Conservation (phyloP, 2,888 invertebrate species). For the Orchesella flavescens region DNA sequence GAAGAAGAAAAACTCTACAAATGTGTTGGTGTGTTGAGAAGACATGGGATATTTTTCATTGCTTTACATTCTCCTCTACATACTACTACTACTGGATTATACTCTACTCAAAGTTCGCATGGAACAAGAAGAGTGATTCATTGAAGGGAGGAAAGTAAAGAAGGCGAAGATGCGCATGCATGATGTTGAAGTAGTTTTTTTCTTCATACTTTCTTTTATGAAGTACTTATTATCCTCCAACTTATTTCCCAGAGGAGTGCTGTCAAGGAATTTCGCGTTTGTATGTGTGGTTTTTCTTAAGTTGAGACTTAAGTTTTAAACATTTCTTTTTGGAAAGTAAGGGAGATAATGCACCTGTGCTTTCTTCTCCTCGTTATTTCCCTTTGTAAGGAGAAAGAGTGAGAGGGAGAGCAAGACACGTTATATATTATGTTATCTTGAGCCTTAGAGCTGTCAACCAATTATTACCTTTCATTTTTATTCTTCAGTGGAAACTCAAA, state of each 20-base stretch:
- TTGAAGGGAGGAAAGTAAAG: background rate
- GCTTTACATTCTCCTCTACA: background rate
- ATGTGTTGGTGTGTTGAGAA: background rate
- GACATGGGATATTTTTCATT: slow-evolving; percentile 3
- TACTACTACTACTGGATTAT: too few relatives aligned
- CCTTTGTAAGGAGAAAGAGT: background rate
- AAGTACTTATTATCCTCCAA: slow-evolving; percentile 52
- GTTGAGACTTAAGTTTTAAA: background rate
- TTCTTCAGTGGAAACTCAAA: slow-evolving; percentile 24
- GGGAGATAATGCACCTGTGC: background rate
- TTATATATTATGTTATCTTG: slow-evolving; percentile 24
- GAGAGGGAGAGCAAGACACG: background rate
- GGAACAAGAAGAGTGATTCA: too few relatives aligned
- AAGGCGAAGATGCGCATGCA: background rate
- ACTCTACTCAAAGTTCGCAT: too few relatives aligned
- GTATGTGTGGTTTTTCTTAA: slow-evolving; percentile 6
- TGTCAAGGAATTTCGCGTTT: slow-evolving; percentile 41
- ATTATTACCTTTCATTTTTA: slow-evolving; percentile 47
- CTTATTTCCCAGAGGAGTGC: slow-evolving; percentile 56
- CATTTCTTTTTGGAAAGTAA: slow-evolving; percentile 5
- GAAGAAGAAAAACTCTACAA: background rate
- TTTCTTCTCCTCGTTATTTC: background rate
- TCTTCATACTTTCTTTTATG: slow-evolving; percentile 26
- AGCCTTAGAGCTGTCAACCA: slow-evolving; percentile 53
- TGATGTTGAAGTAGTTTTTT: background rate